Base-by-base conservation (phyloP, 2,888 invertebrate species). In the Embidobia sp. region DNA sequence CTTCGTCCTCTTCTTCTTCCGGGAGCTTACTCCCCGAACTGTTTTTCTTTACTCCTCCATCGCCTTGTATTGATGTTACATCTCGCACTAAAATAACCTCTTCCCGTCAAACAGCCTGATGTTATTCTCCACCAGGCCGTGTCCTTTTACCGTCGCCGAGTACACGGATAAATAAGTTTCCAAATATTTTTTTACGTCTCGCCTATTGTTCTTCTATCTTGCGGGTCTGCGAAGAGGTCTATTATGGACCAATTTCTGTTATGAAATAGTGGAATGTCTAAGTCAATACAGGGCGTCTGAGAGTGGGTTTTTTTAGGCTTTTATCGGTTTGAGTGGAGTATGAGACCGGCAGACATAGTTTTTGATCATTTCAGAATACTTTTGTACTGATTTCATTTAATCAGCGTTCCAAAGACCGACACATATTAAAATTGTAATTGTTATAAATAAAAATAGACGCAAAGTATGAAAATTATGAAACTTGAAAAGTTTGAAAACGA, bases 21-120 rank as follows among this genome's bases (percentile, higher is more conserved):
- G 70, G 35, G 51, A 59, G 40, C 59, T 59, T 33, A 8, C 31
- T 37, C 13, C 46, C n/a, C 15, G 42, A 5, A 15, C 44, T 61
- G 55, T 75, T 67, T 75, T 67, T 67, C 63, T 67, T 67, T 19
- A 53, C 42, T 66, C 67, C 29, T 29, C 27, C 53, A 46, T 61
- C 33, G 29, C 10, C 22, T 42, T 37, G 59, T 74, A 67, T 67
- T 74, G 74, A 67, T 61, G 46, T 74, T 74, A 67, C 66, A 61
- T 67, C 48, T 67, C 46, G 40, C 61, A 13, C 35, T 67, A 26
- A 40, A 67, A 67, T 57, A 74, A 74, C 66, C 44, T 46, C 22
- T 61, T 57, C 55, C 46, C 42, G 16, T 27, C 29, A 27, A 42
- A 64, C 26, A 61, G 61, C 48, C 35, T 55, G 35, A 48, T 75